phyloP scores from a whole-genome alignment of 2,113 vertebrate genomes.

The Climacteris rufus region DNA sequence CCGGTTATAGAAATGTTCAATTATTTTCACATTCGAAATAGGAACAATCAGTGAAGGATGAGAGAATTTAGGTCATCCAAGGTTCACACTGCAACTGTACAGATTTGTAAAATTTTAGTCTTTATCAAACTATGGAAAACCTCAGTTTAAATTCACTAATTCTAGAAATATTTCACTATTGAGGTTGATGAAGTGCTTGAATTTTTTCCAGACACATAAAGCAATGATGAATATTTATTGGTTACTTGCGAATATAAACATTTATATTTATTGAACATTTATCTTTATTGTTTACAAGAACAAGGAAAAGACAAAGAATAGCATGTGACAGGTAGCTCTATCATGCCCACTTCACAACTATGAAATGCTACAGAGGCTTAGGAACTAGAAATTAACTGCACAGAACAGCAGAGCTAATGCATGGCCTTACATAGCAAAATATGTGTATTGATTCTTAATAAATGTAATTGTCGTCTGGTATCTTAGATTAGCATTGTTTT shows the following conservation, averaged over 20 bases:
- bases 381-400: not conserved
- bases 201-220: not conserved
- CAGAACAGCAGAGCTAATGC: not conserved
- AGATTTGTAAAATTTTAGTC: not conserved
- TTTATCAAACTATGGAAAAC: not conserved
- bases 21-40: not conserved
- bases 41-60: not conserved
- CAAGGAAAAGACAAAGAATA: not conserved
- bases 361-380: not conserved
- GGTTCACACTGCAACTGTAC: not conserved
- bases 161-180: not conserved
- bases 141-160: not conserved
- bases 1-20: not conserved
- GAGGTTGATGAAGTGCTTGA: accelerated
- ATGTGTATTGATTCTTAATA: not conserved
- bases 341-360: not conserved
- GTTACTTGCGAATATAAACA: not conserved
- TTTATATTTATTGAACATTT: not conserved
- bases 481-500: not conserved
- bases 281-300: not conserved
- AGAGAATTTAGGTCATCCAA: not conserved
- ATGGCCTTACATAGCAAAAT: not conserved
- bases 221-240: not conserved
- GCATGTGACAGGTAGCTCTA: not conserved
- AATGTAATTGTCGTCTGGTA: not conserved